Percentiles rank a stretch among this genome's conserved stretches.
These are phyloP conservation scores for Macropodus opercularis DNA, from an alignment of 2,797 vertebrate species.

Conservation along the genomic window DNA sequence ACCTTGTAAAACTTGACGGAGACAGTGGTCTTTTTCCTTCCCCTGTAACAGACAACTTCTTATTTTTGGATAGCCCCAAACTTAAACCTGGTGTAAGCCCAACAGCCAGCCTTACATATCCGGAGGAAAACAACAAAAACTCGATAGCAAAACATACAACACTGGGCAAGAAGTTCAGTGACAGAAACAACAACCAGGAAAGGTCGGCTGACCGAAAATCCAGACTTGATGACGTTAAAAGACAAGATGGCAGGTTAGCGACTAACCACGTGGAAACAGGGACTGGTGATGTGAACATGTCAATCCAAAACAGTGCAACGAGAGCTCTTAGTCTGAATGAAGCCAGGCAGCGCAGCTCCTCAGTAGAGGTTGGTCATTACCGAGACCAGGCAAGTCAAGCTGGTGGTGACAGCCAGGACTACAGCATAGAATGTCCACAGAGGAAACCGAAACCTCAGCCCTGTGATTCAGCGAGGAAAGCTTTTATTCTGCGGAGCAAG, in stretches of 20 bases:
- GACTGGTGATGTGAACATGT: slow-evolving; percentile 29
- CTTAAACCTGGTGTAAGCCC: slow-evolving; percentile 78
- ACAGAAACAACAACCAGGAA: slow-evolving; percentile 76
- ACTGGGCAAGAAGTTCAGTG: slow-evolving; percentile 54
- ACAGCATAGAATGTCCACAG: slow-evolving; percentile 64
- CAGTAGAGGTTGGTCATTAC: slow-evolving; percentile 70
- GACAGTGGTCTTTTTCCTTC: slow-evolving; percentile 77
- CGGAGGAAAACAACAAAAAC: slow-evolving; percentile 46
- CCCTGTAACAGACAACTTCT: slow-evolving; percentile 75
- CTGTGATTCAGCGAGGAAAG: slow-evolving; percentile 73
- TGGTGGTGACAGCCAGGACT: slow-evolving; percentile 60
- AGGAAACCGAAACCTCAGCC: slow-evolving; percentile 73
- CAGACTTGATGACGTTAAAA: slow-evolving; percentile 70
- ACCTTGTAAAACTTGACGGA: slow-evolving; percentile 77
- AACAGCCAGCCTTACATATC: slow-evolving; percentile 55
- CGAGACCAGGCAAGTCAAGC: slow-evolving; percentile 74
- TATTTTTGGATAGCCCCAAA: slow-evolving; percentile 63
- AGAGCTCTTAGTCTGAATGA: slow-evolving; percentile 68
- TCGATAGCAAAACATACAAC: slow-evolving; percentile 53
- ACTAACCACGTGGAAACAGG: slow-evolving; percentile 41
- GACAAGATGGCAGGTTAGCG: slow-evolving; percentile 42
- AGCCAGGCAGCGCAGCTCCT: slow-evolving; percentile 76
- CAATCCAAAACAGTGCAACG: slow-evolving; percentile 57
- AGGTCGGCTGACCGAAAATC: slow-evolving; percentile 73
- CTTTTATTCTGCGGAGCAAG: slow-evolving; percentile 65